Percentiles rank a stretch among this genome's conserved stretches.
These are phyloP conservation scores for Megathymus violae DNA, from an alignment of 1,140 invertebrate genomes.

Conservation along the genomic window DNA sequence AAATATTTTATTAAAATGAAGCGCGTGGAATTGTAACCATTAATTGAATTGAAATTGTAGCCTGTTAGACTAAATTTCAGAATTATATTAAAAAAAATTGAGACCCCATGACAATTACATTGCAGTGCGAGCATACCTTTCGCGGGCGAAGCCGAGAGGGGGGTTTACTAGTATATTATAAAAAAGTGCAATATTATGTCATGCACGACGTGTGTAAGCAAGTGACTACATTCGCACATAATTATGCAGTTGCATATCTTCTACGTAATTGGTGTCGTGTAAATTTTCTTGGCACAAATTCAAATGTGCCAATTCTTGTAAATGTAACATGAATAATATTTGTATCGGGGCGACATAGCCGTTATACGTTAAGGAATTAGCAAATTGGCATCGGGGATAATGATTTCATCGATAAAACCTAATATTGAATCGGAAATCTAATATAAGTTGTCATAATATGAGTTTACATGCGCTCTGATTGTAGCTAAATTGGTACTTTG, in stretches of 20 bases:
- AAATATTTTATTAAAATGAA: too few relatives aligned
- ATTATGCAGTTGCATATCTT: slow-evolving; percentile 19
- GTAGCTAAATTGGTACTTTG: too few relatives aligned
- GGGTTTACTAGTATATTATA: too few relatives aligned
- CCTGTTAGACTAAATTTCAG: too few relatives aligned
- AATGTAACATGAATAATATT: slow-evolving; percentile 16
- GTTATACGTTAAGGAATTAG: background rate
- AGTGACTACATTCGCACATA: slow-evolving; percentile 9
- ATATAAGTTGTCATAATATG: too few relatives aligned
- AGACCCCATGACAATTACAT: too few relatives aligned
- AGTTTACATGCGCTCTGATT: too few relatives aligned
- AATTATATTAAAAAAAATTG: too few relatives aligned
- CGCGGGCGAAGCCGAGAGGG: too few relatives aligned
- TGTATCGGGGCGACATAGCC: slow-evolving; percentile 4
- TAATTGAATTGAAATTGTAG: too few relatives aligned
- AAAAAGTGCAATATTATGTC: background rate
- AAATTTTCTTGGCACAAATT: slow-evolving; percentile 18
- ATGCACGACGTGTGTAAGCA: background rate
- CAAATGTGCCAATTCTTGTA: slow-evolving; percentile 19
- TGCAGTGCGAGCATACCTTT: too few relatives aligned
- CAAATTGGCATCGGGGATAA: background rate
- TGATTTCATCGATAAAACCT: slow-evolving; percentile 7
- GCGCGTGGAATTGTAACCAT: too few relatives aligned
- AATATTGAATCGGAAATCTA: background rate
- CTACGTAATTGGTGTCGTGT: slow-evolving; percentile 16